phyloP scores from a whole-genome alignment of 92 coral and sea anemone species.

The Palythoa grandiflora region DNA sequence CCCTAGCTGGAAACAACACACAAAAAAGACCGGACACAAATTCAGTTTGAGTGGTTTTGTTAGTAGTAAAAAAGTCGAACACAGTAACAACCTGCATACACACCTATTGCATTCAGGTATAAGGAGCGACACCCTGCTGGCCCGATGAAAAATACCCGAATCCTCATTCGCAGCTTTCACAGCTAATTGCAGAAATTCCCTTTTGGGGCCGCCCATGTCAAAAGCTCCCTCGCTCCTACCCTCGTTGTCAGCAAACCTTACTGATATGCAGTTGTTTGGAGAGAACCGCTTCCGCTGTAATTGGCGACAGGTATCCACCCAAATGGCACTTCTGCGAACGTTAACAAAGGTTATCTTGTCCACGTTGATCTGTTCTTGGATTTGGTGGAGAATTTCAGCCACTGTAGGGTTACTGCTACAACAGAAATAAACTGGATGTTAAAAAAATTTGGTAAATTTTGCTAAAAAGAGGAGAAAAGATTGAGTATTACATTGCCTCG shows the following conservation, averaged over 20 bases:
- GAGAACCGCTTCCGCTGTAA: constrained; percentile 21
- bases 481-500: neutral
- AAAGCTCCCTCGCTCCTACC: constrained; percentile 32
- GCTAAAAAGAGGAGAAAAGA: neutral
- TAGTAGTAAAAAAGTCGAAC: constrained; percentile 7
- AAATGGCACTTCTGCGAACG: constrained; percentile 27
- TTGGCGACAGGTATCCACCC: constrained; percentile 19
- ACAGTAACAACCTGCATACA: constrained; percentile 12
- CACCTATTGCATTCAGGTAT: constrained; percentile 61
- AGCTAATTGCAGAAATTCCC: constrained; percentile 62
- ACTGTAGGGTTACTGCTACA: neutral
- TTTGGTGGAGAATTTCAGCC: constrained; percentile 11
- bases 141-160: constrained; percentile 53
- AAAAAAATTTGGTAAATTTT: neutral
- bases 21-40: neutral
- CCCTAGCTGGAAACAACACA: constrained; percentile 46
- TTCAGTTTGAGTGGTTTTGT: neutral
- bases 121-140: constrained; percentile 27
- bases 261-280: constrained; percentile 20
- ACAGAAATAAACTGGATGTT: neutral
- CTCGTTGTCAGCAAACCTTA: constrained; percentile 22
- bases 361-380: constrained; percentile 18
- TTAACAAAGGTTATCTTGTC: constrained; percentile 15
- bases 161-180: constrained; percentile 70
- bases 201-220: constrained; percentile 53